Percentiles rank a stretch among this genome's conserved stretches.
These are phyloP conservation scores for Nomada fabriciana DNA, from an alignment of 2,888 invertebrate genomes.

Conservation along the genomic window DNA sequence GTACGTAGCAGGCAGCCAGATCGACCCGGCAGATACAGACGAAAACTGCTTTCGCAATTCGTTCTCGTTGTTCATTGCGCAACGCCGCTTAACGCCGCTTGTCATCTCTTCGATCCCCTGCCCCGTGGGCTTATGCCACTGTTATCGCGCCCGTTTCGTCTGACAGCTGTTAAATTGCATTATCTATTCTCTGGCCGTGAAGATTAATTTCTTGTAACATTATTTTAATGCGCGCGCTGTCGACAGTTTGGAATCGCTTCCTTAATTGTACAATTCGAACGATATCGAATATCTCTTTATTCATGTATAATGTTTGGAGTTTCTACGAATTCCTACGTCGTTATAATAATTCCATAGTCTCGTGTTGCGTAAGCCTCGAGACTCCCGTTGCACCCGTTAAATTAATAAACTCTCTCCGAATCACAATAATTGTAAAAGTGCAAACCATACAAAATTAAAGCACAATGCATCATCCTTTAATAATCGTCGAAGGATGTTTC, in stretches of 20 bases:
- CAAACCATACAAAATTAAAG: no score
- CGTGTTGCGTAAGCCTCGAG: no score
- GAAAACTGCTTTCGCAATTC: constrained; percentile 50
- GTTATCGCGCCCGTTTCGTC: constrained; percentile 19
- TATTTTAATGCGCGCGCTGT: no score
- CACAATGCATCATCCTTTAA: no score
- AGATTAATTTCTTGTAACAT: neutral
- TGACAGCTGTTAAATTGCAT: constrained; percentile 31
- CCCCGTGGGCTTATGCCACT: neutral
- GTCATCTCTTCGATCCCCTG: constrained; percentile 23
- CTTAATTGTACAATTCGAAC: neutral
- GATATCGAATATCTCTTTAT: no score
- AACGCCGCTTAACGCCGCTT: constrained; percentile 29
- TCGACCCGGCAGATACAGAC: constrained; percentile 53
- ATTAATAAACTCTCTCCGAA: no score
- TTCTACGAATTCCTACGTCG: no score
- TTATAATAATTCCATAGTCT: no score
- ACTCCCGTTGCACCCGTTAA: no score
- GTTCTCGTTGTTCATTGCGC: constrained; percentile 37
- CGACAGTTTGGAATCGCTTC: neutral
- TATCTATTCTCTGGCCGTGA: constrained; percentile 17
- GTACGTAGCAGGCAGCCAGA: constrained; percentile 58
- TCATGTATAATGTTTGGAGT: no score
- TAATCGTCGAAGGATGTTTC: no score
- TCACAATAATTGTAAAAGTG: no score